A percentile compares a stretch with the other conserved stretches of the same genome.
phyloP scores from a whole-genome alignment of 1,140 invertebrate species.

The Agraylea sexmaculata region DNA sequence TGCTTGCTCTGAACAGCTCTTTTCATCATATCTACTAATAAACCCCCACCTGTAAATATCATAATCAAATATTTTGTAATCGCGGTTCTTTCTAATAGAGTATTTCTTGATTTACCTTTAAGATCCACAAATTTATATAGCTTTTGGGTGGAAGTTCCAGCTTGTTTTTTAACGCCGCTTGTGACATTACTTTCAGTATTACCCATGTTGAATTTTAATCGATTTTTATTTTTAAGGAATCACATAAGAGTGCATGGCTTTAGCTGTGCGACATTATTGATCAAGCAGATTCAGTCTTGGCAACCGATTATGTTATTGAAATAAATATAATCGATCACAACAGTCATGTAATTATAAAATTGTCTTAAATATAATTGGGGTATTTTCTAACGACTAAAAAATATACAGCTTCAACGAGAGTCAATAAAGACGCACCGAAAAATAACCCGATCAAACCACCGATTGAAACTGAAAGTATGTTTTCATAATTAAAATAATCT shows the following conservation, averaged over 20 bases:
- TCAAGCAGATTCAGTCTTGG: background rate
- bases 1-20: constrained; percentile 78
- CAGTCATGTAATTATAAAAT: constrained; percentile 3
- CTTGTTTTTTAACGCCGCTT: constrained; percentile 84
- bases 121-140: constrained; percentile 78
- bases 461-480: constrained; percentile 39
- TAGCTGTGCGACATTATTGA: constrained; percentile 16
- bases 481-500: constrained; percentile 9
- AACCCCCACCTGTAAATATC: constrained; percentile 61
- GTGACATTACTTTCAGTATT: constrained; percentile 89
- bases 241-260: constrained; percentile 5
- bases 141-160: constrained; percentile 64
- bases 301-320: background rate
- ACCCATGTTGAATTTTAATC: constrained; percentile 52
- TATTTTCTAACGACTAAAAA: constrained; percentile 29
- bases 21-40: constrained; percentile 90
- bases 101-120: constrained; percentile 63
- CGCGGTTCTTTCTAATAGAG: background rate
- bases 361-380: constrained; percentile 1
- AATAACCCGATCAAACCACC: constrained; percentile 44
- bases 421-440: constrained; percentile 44
- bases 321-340: background rate
- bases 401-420: constrained; percentile 41
- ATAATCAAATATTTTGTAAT: background rate
- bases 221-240: constrained; percentile 7